Base-by-base conservation (phyloP, 2,797 vertebrate species). In the Alcedo atthis region DNA sequence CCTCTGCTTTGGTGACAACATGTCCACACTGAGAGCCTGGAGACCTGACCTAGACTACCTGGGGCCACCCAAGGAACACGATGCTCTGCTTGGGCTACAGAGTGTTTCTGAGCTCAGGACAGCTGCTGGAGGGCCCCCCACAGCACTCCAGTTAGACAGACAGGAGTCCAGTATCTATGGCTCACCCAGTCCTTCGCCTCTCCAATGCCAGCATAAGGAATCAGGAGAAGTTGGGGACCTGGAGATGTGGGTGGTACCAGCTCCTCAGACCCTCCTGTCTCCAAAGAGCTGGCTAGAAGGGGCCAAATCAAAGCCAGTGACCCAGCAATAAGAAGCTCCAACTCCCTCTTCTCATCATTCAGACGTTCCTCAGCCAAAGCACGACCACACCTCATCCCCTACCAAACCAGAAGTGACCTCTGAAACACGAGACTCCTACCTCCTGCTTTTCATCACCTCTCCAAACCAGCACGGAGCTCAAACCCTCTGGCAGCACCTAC, bases 191-290 rank as follows among this genome's bases (percentile, higher is more conserved):
- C 24, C 30, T 35, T 64, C 0, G 1, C 20, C 58, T 58, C 68
- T 37, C 43, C 9, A 25, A 4, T 0, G 0, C 13, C 66, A 17
- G 58, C 1, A 0, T 0, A 0, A 9, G 5, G 49, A 18, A 5
- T 5, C 10, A 3, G 73, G 77, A 57, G 42, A 57, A 61, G 62
- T 25, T 40, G 2, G 26, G 69, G 75, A 42, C 7, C 19, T 3
- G 7, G 76, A 63, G 71, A 12, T 5, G 45, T 8, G 46, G 25
- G 49, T 11, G 37, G 13, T 1, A 13, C 9, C 37, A 8, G 43
- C 1, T 14, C 86, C 62, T 6, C 4, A 55, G 55, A 6, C 9
- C 70, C 1, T 3, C 2, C 8, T 2, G 1, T 26, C 69, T 66
- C 67, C 69, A 5, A 8, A 32, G 43, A 54, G 42, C 30, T 2